Evolutionary conservation across 2,113 vertebrate species (phyloP).

Genomic region (Hiodon tergisus): DNA sequence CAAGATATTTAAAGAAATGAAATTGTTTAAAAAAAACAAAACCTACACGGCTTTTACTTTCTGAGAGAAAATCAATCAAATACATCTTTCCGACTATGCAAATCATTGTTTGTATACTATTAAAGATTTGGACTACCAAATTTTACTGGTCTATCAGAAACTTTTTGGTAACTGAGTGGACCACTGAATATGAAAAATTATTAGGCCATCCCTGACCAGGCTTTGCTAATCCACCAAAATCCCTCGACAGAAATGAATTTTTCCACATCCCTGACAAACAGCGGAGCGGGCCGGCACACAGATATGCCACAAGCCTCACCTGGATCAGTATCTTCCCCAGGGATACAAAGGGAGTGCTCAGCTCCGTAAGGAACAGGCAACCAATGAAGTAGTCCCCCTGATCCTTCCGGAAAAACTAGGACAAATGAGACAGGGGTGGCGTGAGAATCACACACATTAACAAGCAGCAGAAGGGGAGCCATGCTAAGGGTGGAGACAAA

Average conservation of each 20-base stretch:
- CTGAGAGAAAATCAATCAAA: too few species aligned
- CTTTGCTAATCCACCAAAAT: too few species aligned
- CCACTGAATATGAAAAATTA: too few species aligned
- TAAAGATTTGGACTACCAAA: too few species aligned
- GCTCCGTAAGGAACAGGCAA: conserved; percentile 88
- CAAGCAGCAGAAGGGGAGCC: neutral
- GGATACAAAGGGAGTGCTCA: conserved; percentile 97
- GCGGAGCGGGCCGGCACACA: neutral
- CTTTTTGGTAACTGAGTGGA: too few species aligned
- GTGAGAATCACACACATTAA: neutral
- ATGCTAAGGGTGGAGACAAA: neutral
- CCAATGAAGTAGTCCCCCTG: conserved; percentile 93
- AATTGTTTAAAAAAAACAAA: too few species aligned
- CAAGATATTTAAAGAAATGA: too few species aligned
- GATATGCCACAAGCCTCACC: conserved; percentile 55
- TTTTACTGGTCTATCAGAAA: too few species aligned
- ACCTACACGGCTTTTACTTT: too few species aligned
- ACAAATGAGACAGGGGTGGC: conserved; percentile 23
- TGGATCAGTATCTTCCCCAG: conserved; percentile 92
- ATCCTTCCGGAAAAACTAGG: conserved; percentile 79
- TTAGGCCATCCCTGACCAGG: too few species aligned
- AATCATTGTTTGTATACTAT: too few species aligned
- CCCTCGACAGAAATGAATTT: neutral
- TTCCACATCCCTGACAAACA: neutral
- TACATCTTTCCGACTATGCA: too few species aligned